A percentile compares a stretch with the other conserved stretches of the same genome.
Evolutionary conservation across 2,113 vertebrate genomes (phyloP).

Genomic region (Macrotus californicus): DNA sequence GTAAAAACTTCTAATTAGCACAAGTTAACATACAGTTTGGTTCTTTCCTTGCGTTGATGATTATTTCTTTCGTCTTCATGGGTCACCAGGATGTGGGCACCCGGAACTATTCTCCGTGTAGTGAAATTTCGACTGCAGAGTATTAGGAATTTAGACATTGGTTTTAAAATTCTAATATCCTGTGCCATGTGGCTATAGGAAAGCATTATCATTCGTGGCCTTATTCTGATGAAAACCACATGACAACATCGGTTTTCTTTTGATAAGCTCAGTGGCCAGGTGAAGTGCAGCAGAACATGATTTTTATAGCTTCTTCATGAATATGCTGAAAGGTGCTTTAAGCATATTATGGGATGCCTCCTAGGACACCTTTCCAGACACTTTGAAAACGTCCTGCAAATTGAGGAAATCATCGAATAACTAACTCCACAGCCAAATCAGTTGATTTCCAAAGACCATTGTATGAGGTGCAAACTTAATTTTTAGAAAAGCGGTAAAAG

Average conservation of each 20-base stretch:
- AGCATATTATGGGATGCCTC: too few species aligned
- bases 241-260: neutral
- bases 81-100: neutral
- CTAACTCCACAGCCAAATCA: neutral
- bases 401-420: neutral
- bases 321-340: too few species aligned
- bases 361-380: neutral
- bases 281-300: neutral
- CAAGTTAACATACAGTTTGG: neutral
- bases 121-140: neutral
- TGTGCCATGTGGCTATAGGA: neutral
- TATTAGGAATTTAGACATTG: neutral
- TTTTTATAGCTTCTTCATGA: too few species aligned
- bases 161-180: neutral
- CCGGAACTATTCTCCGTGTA: neutral
- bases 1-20: neutral
- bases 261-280: neutral
- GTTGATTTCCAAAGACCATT: neutral
- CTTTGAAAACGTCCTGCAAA: neutral
- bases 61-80: neutral
- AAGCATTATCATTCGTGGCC: neutral
- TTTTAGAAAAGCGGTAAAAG: neutral
- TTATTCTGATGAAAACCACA: neutral
- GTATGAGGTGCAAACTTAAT: neutral
- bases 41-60: neutral